Evolutionary conservation across 2,888 invertebrate species (phyloP).

Genomic region (Galerucella nymphaeae): DNA sequence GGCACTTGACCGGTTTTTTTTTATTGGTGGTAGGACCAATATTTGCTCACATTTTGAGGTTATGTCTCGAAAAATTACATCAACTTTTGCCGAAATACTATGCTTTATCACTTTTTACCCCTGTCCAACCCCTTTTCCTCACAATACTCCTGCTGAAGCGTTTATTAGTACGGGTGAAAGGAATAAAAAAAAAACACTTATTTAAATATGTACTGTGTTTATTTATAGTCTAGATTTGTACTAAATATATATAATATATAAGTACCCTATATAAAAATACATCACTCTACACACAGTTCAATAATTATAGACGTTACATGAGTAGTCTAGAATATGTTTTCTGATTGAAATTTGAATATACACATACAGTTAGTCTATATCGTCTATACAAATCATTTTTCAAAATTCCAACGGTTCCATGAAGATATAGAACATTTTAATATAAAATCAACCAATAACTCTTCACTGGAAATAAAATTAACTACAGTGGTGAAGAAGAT

Average conservation of each 20-base stretch:
- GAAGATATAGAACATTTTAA: neutral
- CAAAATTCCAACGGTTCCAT: neutral
- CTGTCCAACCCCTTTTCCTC: no score
- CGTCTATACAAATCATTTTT: neutral
- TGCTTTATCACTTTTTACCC: no score
- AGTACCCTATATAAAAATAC: conserved; percentile 67
- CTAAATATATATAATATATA: conserved; percentile 65
- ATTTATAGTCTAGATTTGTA: conserved; percentile 63
- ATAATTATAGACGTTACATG: conserved; percentile 51
- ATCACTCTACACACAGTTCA: conserved; percentile 64
- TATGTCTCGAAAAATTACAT: no score
- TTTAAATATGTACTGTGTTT: conserved; percentile 41
- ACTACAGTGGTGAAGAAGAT: neutral
- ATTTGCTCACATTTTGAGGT: no score
- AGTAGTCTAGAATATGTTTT: conserved; percentile 43
- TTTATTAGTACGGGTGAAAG: neutral
- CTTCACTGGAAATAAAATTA: neutral
- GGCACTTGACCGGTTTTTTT: no score
- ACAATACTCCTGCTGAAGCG: no score
- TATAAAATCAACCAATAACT: neutral
- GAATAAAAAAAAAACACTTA: conserved; percentile 6
- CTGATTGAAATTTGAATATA: conserved; percentile 16
- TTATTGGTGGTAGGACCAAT: no score
- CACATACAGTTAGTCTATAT: neutral
- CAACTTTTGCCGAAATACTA: no score